Evolutionary conservation across 2,797 vertebrate genomes (phyloP).

Genomic region (Sebastes itinus): DNA sequence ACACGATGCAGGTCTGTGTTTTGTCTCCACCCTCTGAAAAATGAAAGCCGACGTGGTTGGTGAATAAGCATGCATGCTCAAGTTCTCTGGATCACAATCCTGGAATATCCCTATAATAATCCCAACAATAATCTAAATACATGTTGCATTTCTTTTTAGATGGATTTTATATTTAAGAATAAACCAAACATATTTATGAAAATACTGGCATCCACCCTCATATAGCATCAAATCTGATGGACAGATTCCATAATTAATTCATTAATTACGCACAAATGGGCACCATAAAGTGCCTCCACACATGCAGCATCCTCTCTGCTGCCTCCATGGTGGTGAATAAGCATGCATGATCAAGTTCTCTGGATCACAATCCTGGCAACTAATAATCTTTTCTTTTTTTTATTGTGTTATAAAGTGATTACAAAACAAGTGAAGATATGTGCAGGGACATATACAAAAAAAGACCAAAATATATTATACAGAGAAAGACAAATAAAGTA

Average conservation of each 20-base stretch:
- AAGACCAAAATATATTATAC: too few relatives aligned
- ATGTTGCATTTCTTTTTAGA: not conserved
- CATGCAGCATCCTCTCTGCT: not conserved
- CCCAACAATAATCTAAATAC: not conserved
- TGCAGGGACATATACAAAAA: too few relatives aligned
- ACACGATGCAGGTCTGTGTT: conserved; percentile 74
- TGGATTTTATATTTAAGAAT: not conserved
- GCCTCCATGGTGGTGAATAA: conserved; percentile 30
- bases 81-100: not conserved
- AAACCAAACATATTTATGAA: not conserved
- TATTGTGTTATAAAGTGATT: too few relatives aligned
- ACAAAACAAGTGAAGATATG: too few relatives aligned
- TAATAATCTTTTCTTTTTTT: not conserved
- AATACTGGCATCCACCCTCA: fast-evolving
- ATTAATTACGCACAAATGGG: conserved; percentile 15
- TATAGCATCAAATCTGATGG: not conserved
- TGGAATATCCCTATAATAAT: not conserved
- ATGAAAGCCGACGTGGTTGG: conserved; percentile 36
- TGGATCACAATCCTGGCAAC: not conserved
- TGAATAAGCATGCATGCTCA: conserved; percentile 17
- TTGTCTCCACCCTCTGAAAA: conserved; percentile 79
- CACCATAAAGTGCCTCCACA: not conserved
- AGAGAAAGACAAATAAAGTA: too few relatives aligned
- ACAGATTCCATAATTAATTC: not conserved
- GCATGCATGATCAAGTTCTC: not conserved